These are phyloP conservation scores for Galago senegalensis DNA, from an alignment of 2,797 vertebrate genomes.

Conservation along the genomic window DNA sequence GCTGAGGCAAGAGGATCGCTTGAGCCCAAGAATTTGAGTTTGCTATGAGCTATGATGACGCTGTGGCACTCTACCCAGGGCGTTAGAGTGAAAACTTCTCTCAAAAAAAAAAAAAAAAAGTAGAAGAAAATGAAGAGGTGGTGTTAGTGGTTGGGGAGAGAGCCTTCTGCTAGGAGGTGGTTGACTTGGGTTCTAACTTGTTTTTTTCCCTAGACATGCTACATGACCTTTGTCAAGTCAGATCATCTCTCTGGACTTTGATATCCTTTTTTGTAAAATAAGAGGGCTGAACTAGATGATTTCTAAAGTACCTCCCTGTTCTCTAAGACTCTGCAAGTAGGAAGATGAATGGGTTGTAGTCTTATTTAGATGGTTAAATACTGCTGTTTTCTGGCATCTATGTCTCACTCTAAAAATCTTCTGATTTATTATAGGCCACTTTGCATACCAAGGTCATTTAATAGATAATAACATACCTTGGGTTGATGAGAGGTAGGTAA, in stretches of 20 bases:
- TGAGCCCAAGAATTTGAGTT: too few species aligned
- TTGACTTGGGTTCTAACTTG: neutral
- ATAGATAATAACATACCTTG: conserved; percentile 27
- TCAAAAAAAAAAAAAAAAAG: too few species aligned
- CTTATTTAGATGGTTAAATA: conserved; percentile 25
- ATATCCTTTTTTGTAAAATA: conserved; percentile 51
- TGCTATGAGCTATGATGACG: too few species aligned
- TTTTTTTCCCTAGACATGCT: neutral
- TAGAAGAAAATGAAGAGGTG: neutral
- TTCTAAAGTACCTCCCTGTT: neutral
- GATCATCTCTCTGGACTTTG: conserved; percentile 28
- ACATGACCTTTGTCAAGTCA: conserved; percentile 19
- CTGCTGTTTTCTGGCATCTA: conserved; percentile 9
- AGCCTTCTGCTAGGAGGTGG: neutral
- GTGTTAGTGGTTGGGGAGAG: neutral
- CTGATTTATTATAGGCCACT: conserved; percentile 42
- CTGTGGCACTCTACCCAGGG: too few species aligned
- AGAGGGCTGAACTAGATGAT: neutral
- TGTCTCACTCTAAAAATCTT: conserved; percentile 20
- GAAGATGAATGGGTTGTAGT: neutral
- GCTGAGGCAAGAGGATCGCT: neutral
- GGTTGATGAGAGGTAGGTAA: conserved; percentile 4
- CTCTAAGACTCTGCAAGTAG: neutral
- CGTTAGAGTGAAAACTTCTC: too few species aligned
- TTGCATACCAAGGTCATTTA: conserved; percentile 46